These are phyloP conservation scores for Colistium nudipinnis DNA, from an alignment of 2,113 vertebrate genomes.

Conservation along the genomic window DNA sequence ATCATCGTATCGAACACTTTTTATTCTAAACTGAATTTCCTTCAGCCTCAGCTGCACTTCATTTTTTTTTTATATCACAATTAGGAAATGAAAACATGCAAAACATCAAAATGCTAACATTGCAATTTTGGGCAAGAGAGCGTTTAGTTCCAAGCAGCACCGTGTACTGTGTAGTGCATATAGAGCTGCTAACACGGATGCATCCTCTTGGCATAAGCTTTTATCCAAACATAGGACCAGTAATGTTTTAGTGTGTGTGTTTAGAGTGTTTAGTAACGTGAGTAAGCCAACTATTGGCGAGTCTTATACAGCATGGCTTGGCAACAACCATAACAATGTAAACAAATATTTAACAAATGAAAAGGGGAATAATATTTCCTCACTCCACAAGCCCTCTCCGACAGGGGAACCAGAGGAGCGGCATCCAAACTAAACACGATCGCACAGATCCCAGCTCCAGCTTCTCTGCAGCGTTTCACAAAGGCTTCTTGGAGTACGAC, in stretches of 20 bases:
- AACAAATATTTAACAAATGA: background rate
- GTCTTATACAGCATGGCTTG: background rate
- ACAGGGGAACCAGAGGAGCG: background rate
- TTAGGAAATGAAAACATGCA: background rate
- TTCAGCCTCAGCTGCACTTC: background rate
- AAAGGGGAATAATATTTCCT: background rate
- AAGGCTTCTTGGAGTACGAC: no score
- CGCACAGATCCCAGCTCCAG: constrained; percentile 13
- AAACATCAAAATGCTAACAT: background rate
- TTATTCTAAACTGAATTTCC: background rate
- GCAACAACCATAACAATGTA: constrained; percentile 7
- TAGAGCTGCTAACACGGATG: background rate
- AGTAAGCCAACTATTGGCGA: background rate
- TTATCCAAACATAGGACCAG: background rate
- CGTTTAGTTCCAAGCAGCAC: no score
- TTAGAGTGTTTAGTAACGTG: background rate
- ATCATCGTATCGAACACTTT: no score
- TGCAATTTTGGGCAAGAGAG: background rate
- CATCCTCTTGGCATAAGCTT: background rate
- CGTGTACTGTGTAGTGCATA: no score
- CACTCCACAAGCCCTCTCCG: background rate
- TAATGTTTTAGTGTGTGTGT: no score
- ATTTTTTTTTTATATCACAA: background rate
- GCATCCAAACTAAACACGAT: constrained; percentile 28
- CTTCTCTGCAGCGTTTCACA: constrained; percentile 22